Conservation (phyloP, 2,113 vertebrate species). For the Thymallus thymallus region DNA sequence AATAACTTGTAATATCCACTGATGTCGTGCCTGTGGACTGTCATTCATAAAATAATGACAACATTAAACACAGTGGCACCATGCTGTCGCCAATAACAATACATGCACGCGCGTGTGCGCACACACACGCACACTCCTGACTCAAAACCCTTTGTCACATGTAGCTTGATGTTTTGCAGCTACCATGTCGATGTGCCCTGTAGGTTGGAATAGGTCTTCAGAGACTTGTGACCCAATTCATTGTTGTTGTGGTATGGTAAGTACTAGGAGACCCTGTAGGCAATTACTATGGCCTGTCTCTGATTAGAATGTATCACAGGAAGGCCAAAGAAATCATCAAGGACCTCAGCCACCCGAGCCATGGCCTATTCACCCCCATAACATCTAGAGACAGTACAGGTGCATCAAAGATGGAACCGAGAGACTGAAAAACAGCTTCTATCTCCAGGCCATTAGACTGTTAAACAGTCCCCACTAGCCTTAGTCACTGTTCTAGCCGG, state of each 20-base stretch:
- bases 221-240: conserved; percentile 31
- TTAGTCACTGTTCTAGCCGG: no score
- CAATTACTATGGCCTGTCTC: conserved; percentile 27
- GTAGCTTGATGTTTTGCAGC: background rate
- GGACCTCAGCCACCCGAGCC: no score
- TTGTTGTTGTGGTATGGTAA: conserved; percentile 13
- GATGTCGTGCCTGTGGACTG: conserved; percentile 1
- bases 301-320: background rate
- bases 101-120: no score
- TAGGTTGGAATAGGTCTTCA: conserved; percentile 22
- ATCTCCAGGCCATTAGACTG: no score
- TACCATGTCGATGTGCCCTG: background rate
- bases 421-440: no score
- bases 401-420: no score
- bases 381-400: no score
- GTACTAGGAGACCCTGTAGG: conserved; percentile 31
- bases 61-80: background rate
- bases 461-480: no score
- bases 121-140: background rate
- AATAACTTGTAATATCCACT: conserved; percentile 51
- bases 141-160: background rate
- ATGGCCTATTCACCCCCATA: no score
- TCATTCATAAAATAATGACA: conserved; percentile 1
- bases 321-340: no score
- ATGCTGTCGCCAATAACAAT: conserved; percentile 8